These are phyloP conservation scores for Noctua janthina DNA, from an alignment of 2,888 invertebrate genomes.

Conservation along the genomic window DNA sequence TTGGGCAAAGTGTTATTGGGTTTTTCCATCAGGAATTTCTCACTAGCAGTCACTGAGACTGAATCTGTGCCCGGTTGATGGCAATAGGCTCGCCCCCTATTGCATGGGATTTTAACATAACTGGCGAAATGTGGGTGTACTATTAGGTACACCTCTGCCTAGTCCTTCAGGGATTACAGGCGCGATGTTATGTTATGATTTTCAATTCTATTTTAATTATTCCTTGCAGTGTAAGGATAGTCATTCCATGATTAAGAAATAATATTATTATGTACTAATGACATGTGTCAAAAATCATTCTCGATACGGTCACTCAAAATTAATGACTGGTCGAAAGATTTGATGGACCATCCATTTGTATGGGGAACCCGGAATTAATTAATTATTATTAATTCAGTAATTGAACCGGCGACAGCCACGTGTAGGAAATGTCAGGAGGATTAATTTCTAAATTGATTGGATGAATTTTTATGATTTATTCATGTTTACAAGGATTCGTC, in stretches of 20 bases:
- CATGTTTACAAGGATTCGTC: no score
- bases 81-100: no score
- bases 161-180: no score
- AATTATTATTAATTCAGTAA: slow-evolving; percentile 28
- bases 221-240: no score
- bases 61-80: no score
- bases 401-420: slow-evolving; percentile 7
- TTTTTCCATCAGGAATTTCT: no score
- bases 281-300: neutral
- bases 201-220: neutral
- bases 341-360: slow-evolving; percentile 20
- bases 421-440: neutral
- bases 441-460: slow-evolving; percentile 14
- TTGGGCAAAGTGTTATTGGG: no score
- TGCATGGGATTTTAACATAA: no score
- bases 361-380: neutral
- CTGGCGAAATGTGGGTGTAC: no score
- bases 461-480: neutral
- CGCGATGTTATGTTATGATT: neutral
- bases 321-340: slow-evolving; percentile 22
- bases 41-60: no score
- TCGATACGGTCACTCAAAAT: slow-evolving; percentile 12
- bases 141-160: no score
- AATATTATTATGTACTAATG: neutral
- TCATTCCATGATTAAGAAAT: neutral